Base-by-base conservation (phyloP, 2,113 vertebrate genomes). In the Pseudorectes ferrugineus region DNA sequence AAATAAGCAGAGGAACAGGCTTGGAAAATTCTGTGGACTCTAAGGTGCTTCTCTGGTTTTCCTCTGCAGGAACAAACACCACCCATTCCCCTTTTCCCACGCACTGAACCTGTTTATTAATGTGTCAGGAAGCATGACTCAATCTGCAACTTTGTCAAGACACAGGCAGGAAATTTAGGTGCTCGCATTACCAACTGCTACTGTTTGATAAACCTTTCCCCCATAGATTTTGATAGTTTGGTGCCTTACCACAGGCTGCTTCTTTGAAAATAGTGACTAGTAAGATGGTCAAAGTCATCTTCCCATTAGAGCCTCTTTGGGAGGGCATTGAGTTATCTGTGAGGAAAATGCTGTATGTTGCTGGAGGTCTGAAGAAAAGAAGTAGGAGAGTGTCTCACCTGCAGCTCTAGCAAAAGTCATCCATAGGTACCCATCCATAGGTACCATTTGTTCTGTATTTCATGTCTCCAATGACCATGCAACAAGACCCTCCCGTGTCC, bases 21-120 rank as follows among this genome's bases (percentile, higher is more conserved):
- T 75, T 85, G 91, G 93, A 86, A 95, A 96, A 96, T 96, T 96
- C 86, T 96, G 75, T 81, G 63, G 57, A 57, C 85, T 83, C 88
- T 70, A 93, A 95, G 88, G 92, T 95, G 72, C 42, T 82, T 57
- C 89, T 93, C 67, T 88, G 42, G 87, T 92, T 96, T 92, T 73
- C 25, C 61, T 80, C 48, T 94, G 52, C 78, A 78, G 91, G 93
- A 96, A 92, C 93, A 97, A 97, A 97, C 57, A 96, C 21, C 46
- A 65, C 38, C 55, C 40, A 0, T 65, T 55, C 55, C 66, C 87
- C 54, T 81, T 96, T 94, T 93, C 88, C 88, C 94, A 93, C 7
- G 0, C 72, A 26, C 25, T 6, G 6, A 93, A 87, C 45, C 28
- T 71, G 94, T 92, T 95, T 49, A 91, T 95, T 93, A 91, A 68